A percentile compares a stretch with the other conserved stretches of the same genome.
Evolutionary conservation across 2,113 vertebrate genomes (phyloP).

Genomic region (Anguilla rostrata): DNA sequence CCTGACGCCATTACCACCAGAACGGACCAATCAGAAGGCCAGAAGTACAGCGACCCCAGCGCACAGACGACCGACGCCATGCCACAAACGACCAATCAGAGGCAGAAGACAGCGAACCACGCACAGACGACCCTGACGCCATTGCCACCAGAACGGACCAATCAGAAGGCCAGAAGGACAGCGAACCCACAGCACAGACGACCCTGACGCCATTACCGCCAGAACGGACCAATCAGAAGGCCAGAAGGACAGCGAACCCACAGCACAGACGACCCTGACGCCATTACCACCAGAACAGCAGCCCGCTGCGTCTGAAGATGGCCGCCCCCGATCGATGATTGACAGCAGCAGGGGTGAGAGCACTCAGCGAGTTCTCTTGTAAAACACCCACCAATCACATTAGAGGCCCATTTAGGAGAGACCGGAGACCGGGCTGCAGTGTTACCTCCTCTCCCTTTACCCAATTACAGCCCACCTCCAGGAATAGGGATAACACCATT

Average conservation of each 20-base stretch:
- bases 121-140: background rate
- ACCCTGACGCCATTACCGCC: background rate
- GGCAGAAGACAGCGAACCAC: too few species aligned
- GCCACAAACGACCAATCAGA: too few species aligned
- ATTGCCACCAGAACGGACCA: background rate
- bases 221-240: background rate
- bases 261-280: background rate
- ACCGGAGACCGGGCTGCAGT: background rate
- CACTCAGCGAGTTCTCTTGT: conserved; percentile 3
- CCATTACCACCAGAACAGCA: background rate
- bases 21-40: too few species aligned
- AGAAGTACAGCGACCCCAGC: too few species aligned
- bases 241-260: background rate
- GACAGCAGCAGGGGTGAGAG: background rate
- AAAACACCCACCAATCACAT: conserved; percentile 16
- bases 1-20: too few species aligned
- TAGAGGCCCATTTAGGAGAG: background rate
- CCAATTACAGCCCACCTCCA: conserved; percentile 3
- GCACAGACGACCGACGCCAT: too few species aligned
- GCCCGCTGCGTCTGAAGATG: background rate
- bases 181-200: background rate
- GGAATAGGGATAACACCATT: conserved; percentile 5
- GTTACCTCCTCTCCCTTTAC: background rate
- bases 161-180: too few species aligned
- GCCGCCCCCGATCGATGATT: background rate